phyloP scores from a whole-genome alignment of 1,140 invertebrate genomes.

The Radopholus similis region DNA sequence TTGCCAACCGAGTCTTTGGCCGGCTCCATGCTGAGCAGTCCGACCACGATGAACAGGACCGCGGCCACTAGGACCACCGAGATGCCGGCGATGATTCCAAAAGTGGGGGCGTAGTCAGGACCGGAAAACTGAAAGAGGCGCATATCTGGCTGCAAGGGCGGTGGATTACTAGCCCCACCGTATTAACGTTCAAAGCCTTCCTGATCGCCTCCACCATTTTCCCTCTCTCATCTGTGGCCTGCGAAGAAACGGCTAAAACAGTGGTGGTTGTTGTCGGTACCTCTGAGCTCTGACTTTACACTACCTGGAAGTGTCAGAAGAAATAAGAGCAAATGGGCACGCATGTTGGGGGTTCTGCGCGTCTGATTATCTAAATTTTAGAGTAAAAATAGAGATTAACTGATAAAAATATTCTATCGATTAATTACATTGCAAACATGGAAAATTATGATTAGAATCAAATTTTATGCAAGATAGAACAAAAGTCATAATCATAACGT shows the following conservation, averaged over 20 bases:
- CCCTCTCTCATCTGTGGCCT: no score
- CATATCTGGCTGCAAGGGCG: not conserved
- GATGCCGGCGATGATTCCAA: constrained; percentile 56
- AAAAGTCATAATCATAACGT: not conserved
- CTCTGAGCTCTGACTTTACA: not conserved
- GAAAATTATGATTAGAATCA: no score
- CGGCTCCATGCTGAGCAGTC: constrained; percentile 53
- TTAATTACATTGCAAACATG: no score
- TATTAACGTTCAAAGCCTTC: constrained; percentile 16
- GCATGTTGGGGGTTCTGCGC: not conserved
- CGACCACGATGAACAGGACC: constrained; percentile 55
- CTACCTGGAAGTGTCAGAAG: not conserved
- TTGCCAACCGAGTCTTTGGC: constrained; percentile 53
- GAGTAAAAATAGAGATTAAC: not conserved
- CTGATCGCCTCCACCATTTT: not conserved
- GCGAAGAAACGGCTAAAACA: no score
- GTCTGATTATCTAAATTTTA: not conserved
- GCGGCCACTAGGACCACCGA: constrained; percentile 46
- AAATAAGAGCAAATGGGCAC: not conserved
- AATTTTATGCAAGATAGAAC: not conserved
- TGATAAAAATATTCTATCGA: not conserved
- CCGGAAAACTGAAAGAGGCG: constrained; percentile 33
- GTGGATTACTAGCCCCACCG: not conserved
- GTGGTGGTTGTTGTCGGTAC: not conserved
- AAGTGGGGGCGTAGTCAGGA: constrained; percentile 54